phyloP scores from a whole-genome alignment of 2,888 invertebrate species.

The Nesidiocoris tenuis region DNA sequence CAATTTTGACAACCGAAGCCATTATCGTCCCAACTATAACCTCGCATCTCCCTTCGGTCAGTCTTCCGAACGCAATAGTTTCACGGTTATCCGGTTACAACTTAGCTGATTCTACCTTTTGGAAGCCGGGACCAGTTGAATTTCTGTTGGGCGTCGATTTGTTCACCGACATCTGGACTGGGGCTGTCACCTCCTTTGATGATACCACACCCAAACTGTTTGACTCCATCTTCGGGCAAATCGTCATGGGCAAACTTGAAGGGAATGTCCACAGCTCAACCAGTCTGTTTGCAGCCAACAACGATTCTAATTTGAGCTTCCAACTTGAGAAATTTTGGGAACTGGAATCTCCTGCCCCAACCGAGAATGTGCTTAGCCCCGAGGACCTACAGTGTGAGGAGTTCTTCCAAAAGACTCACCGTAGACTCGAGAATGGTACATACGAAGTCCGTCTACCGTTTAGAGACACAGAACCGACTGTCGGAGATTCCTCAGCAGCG shows the following conservation, averaged over 20 bases:
- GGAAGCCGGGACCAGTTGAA: slow-evolving; percentile 39
- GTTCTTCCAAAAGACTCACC: no score
- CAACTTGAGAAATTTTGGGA: slow-evolving; percentile 24
- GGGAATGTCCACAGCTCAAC: neutral
- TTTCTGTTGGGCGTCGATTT: slow-evolving; percentile 39
- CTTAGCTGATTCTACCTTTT: slow-evolving; percentile 38
- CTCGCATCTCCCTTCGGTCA: slow-evolving; percentile 8
- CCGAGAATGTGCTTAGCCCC: neutral
- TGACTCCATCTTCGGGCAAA: slow-evolving; percentile 6
- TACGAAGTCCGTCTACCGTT: slow-evolving; percentile 42
- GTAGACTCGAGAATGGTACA: slow-evolving; percentile 1
- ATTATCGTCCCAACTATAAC: slow-evolving; percentile 36
- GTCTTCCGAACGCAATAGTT: slow-evolving; percentile 9
- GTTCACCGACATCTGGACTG: slow-evolving; percentile 31
- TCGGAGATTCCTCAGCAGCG: slow-evolving; percentile 19
- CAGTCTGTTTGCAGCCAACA: neutral
- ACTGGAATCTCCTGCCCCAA: neutral
- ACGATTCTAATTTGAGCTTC: neutral
- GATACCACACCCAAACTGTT: neutral
- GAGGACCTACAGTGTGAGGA: slow-evolving; percentile 40
- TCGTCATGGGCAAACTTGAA: slow-evolving; percentile 19
- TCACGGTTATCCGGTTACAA: neutral
- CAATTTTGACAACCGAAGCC: slow-evolving; percentile 25
- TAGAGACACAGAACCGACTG: neutral
- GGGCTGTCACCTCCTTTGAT: neutral